Evolutionary conservation across 2,113 vertebrate genomes (phyloP).

Genomic region (Syngnathus scovelli): DNA sequence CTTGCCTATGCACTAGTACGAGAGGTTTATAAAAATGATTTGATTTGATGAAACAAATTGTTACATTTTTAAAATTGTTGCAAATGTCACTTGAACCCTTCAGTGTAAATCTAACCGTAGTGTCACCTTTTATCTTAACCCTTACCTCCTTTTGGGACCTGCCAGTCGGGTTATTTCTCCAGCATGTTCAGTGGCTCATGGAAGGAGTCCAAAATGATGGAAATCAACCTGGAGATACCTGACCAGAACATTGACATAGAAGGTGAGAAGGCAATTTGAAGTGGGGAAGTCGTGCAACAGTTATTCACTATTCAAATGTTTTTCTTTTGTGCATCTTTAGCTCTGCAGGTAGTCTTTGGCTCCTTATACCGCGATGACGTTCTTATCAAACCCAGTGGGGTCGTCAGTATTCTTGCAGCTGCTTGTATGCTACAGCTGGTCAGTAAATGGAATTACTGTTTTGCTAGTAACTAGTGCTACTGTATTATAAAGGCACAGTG

Average conservation of each 20-base stretch:
- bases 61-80: too few relatives aligned
- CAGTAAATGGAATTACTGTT: constrained; percentile 52
- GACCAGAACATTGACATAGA: constrained; percentile 96
- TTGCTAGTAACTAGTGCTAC: neutral
- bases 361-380: constrained; percentile 95
- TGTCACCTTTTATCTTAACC: neutral
- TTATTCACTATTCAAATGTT: neutral
- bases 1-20: too few relatives aligned
- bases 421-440: constrained; percentile 97
- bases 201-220: constrained; percentile 93
- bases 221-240: constrained; percentile 92
- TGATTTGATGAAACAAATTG: too few relatives aligned
- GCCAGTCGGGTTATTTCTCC: constrained; percentile 95
- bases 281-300: neutral
- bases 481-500: neutral
- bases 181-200: constrained; percentile 99
- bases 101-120: neutral
- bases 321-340: constrained; percentile 41
- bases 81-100: neutral
- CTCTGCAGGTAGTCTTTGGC: constrained; percentile 93
- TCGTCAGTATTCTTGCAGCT: constrained; percentile 88
- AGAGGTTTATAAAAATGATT: too few relatives aligned
- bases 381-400: constrained; percentile 89
- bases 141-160: neutral
- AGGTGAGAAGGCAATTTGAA: constrained; percentile 67